These are phyloP conservation scores for Hypsopygia costalis DNA, from an alignment of 2,888 invertebrate species.

Conservation along the genomic window DNA sequence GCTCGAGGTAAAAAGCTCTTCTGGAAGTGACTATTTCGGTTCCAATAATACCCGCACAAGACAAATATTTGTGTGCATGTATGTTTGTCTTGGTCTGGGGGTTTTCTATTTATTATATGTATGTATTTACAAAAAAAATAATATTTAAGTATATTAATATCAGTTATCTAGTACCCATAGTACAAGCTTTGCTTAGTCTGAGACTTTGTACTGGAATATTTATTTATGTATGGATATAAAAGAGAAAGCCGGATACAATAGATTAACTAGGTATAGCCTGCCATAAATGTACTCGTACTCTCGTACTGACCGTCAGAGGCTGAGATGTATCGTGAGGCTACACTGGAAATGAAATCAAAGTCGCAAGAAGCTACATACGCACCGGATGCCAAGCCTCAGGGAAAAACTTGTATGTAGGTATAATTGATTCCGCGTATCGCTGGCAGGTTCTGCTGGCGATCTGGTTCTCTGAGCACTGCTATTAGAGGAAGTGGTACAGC, in stretches of 20 bases:
- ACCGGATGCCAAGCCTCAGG: constrained; percentile 16
- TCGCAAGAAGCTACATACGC: constrained; percentile 12
- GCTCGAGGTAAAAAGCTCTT: no score
- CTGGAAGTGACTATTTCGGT: no score
- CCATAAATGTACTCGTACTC: background rate
- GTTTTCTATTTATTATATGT: no score
- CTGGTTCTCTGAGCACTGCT: constrained; percentile 3
- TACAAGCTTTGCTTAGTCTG: no score
- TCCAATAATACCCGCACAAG: no score
- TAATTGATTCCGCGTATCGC: constrained; percentile 21
- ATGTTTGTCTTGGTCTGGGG: no score
- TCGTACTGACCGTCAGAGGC: background rate
- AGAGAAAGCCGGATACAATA: background rate
- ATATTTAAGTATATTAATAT: no score
- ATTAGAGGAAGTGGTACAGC: background rate
- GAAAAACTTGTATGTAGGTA: constrained; percentile 16
- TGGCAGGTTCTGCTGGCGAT: constrained; percentile 2
- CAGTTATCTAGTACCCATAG: no score
- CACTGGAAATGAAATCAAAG: constrained; percentile 11
- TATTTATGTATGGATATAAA: background rate
- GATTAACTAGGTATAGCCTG: background rate
- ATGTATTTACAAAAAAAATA: no score
- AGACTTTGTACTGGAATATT: no score
- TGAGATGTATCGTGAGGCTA: background rate
- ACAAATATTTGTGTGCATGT: no score